Percentiles rank a stretch among this genome's conserved stretches.
Evolutionary conservation across 2,113 vertebrate genomes (phyloP).

Genomic region (Neofelis nebulosa): DNA sequence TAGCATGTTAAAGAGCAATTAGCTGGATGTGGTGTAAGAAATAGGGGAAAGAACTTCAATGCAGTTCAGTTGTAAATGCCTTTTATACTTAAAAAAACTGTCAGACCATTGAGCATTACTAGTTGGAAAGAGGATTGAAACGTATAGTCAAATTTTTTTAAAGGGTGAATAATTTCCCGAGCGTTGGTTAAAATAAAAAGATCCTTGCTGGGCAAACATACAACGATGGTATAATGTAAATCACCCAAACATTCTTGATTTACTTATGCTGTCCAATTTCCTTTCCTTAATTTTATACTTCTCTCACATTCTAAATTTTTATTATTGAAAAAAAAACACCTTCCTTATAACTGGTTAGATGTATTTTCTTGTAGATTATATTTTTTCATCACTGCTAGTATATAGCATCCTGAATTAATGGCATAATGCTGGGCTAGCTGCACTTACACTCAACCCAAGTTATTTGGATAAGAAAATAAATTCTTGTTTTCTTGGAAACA

Average conservation of each 20-base stretch:
- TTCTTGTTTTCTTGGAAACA: constrained; percentile 11
- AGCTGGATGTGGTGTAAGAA: constrained; percentile 76
- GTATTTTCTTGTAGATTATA: constrained; percentile 40
- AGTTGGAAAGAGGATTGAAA: constrained; percentile 74
- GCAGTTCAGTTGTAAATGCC: constrained; percentile 75
- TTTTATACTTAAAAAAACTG: constrained; percentile 76
- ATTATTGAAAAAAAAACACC: not conserved
- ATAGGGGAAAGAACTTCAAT: constrained; percentile 71
- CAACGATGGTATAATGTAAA: constrained; percentile 63
- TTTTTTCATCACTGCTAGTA: constrained; percentile 32
- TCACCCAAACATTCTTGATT: constrained; percentile 73
- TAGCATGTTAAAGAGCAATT: constrained; percentile 80
- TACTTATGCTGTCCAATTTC: constrained; percentile 5
- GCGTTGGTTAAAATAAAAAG: constrained; percentile 62
- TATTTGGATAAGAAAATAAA: constrained; percentile 29
- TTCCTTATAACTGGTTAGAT: not conserved
- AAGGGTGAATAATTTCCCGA: constrained; percentile 73
- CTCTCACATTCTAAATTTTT: constrained; percentile 46
- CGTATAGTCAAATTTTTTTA: constrained; percentile 70
- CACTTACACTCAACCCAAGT: constrained; percentile 1
- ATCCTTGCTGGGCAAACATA: constrained; percentile 78
- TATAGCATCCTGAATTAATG: constrained; percentile 50
- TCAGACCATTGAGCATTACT: constrained; percentile 74
- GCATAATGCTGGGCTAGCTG: not conserved
- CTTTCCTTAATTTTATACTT: constrained; percentile 2